A percentile compares a stretch with the other conserved stretches of the same genome.
Conservation (phyloP, 2,113 vertebrate genomes). For the Labeo rohita region DNA sequence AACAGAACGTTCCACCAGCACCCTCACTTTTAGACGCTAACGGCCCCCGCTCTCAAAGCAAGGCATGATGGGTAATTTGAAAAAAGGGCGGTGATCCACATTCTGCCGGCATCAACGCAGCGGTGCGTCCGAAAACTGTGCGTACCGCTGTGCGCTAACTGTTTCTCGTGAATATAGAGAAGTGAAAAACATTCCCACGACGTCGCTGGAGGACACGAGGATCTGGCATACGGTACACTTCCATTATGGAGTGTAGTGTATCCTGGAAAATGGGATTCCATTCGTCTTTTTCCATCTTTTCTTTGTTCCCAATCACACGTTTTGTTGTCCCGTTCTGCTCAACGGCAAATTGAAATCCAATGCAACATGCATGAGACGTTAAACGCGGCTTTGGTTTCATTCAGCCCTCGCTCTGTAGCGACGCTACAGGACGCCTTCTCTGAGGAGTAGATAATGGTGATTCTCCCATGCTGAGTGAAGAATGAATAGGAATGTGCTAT, state of each 20-base stretch:
- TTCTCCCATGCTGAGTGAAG: constrained; percentile 53
- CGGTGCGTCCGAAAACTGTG: constrained; percentile 22
- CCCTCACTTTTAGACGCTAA: constrained; percentile 79
- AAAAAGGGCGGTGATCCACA: constrained; percentile 24
- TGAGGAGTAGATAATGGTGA: constrained; percentile 54
- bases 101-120: background rate
- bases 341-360: constrained; percentile 57
- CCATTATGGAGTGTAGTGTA: constrained; percentile 29
- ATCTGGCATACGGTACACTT: constrained; percentile 10
- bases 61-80: constrained; percentile 30
- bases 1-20: constrained; percentile 70
- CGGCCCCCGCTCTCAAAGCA: background rate
- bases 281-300: constrained; percentile 38
- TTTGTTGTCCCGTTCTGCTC: constrained; percentile 52
- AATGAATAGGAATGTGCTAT: constrained; percentile 71
- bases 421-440: constrained; percentile 53
- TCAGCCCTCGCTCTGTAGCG: constrained; percentile 51
- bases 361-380: constrained; percentile 51
- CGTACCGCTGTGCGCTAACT: constrained; percentile 2
- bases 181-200: constrained; percentile 30
- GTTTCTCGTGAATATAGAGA: constrained; percentile 14
- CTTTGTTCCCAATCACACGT: constrained; percentile 31
- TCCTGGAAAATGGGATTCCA: constrained; percentile 53
- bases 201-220: background rate
- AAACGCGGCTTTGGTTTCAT: constrained; percentile 55